phyloP scores from a whole-genome alignment of 2,888 invertebrate genomes.

The Nomada ruficornis region DNA sequence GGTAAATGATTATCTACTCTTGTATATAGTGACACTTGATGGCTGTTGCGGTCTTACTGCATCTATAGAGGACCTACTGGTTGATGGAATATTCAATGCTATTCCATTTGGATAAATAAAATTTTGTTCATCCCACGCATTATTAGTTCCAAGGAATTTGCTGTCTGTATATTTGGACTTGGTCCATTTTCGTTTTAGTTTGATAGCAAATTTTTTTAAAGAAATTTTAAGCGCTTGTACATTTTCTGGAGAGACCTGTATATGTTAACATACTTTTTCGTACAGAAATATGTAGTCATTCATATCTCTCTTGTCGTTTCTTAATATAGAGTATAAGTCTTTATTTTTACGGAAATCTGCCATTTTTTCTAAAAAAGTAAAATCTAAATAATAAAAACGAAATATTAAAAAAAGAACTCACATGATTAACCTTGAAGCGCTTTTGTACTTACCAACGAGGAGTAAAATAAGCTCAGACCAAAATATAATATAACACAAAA shows the following conservation, averaged over 20 bases:
- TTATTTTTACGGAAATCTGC: too few relatives aligned
- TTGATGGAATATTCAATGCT: not conserved
- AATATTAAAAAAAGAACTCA: not conserved
- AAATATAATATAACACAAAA: too few relatives aligned
- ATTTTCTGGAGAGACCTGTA: not conserved
- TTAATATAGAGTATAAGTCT: too few relatives aligned
- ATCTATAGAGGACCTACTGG: not conserved
- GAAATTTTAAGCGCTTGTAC: not conserved
- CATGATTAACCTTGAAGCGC: too few relatives aligned
- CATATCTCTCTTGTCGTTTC: too few relatives aligned
- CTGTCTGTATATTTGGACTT: not conserved
- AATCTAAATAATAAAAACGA: too few relatives aligned
- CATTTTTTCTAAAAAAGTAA: too few relatives aligned
- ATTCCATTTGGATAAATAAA: not conserved
- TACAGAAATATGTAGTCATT: not conserved
- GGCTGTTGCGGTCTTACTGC: not conserved
- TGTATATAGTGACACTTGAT: not conserved
- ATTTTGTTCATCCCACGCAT: not conserved
- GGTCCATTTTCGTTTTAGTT: slow-evolving; percentile 1
- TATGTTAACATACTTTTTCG: not conserved
- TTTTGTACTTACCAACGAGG: too few relatives aligned
- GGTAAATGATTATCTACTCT: not conserved
- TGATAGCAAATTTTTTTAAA: not conserved
- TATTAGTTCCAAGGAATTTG: too few relatives aligned
- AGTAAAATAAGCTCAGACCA: too few relatives aligned